Conservation (phyloP, 2,797 vertebrate genomes). For the Pseudotriccus pelzelni region DNA sequence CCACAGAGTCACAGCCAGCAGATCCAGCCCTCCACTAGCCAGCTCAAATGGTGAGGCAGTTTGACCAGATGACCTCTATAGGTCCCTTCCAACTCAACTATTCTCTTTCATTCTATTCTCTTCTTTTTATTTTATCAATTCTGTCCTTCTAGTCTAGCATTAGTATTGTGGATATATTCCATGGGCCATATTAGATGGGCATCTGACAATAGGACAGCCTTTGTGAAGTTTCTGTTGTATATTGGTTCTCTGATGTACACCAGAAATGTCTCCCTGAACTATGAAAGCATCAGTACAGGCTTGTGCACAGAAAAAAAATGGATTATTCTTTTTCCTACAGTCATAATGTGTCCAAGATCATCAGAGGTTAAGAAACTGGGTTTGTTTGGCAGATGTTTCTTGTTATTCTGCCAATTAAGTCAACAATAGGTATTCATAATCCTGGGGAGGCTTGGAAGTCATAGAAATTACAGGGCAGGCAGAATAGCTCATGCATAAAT, state of each 20-base stretch:
- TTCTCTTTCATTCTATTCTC: background rate
- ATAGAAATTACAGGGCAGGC: constrained; percentile 9
- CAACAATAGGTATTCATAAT: constrained; percentile 60
- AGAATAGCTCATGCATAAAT: constrained; percentile 16
- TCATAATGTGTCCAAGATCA: background rate
- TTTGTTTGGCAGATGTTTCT: constrained; percentile 55
- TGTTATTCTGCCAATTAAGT: constrained; percentile 50
- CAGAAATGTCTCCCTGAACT: background rate
- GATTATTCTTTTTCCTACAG: background rate
- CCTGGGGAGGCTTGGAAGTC: constrained; percentile 1
- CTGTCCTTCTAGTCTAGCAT: background rate
- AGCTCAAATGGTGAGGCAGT: background rate
- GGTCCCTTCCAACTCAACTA: background rate
- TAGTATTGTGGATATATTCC: background rate
- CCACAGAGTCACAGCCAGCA: background rate
- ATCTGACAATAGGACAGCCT: background rate
- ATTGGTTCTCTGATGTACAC: background rate
- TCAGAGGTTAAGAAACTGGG: constrained; percentile 25
- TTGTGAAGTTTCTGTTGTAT: background rate
- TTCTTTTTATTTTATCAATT: background rate
- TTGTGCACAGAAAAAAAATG: background rate
- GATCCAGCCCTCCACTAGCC: background rate
- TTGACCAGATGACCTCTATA: background rate
- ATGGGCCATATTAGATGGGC: background rate
- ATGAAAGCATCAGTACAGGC: background rate